These are phyloP conservation scores for Drosophila paulistorum DNA, from an alignment of 1,140 invertebrate species.

Conservation along the genomic window DNA sequence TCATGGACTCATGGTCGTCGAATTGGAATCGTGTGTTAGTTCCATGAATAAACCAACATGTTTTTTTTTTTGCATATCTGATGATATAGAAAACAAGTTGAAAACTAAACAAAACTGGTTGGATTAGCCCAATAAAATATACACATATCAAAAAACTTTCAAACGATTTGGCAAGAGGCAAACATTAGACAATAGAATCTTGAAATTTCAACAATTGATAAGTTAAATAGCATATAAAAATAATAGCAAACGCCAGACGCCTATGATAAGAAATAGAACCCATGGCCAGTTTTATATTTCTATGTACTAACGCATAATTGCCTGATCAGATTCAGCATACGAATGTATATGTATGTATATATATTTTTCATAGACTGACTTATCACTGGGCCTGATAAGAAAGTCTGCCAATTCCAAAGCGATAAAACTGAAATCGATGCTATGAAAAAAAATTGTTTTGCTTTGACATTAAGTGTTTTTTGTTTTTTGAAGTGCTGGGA, in stretches of 20 bases:
- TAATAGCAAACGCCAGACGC: slow-evolving; percentile 2
- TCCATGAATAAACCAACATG: slow-evolving; percentile 36
- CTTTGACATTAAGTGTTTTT: not conserved
- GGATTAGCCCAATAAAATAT: slow-evolving; percentile 37
- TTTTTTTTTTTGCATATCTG: slow-evolving; percentile 38
- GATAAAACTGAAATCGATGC: not conserved
- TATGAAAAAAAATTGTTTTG: not conserved
- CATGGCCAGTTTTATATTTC: slow-evolving; percentile 1
- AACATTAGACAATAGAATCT: slow-evolving; percentile 14
- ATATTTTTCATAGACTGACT: not conserved
- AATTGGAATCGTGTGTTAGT: not conserved
- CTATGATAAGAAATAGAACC: slow-evolving; percentile 6
- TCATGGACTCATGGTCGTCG: slow-evolving; percentile 3
- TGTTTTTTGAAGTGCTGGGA: slow-evolving; percentile 19
- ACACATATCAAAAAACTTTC: not conserved
- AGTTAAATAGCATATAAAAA: slow-evolving; percentile 1
- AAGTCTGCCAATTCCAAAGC: not conserved
- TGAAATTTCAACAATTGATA: slow-evolving; percentile 12
- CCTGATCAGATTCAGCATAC: slow-evolving; percentile 10
- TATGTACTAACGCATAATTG: slow-evolving; percentile 7
- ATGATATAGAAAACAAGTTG: slow-evolving; percentile 50
- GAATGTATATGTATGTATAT: too few relatives aligned
- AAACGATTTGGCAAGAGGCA: not conserved
- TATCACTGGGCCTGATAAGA: not conserved
- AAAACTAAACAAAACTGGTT: slow-evolving; percentile 46